phyloP scores from a whole-genome alignment of 2,113 vertebrate species.

The Raja brachyura region DNA sequence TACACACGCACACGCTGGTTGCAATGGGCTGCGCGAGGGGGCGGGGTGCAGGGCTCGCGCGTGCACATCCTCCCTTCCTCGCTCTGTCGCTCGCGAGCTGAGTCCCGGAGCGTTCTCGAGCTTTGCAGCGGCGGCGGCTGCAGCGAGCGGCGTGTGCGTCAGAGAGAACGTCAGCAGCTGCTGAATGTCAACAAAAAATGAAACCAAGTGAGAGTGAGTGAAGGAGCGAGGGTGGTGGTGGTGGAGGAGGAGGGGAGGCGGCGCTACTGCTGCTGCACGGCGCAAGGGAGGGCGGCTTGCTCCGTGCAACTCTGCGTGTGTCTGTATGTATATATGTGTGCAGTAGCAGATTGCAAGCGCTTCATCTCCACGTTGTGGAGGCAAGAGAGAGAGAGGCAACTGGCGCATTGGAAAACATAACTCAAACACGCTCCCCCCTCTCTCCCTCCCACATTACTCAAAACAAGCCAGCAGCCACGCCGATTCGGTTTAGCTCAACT shows the following conservation, averaged over 20 bases:
- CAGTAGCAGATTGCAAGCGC: slow-evolving; percentile 18
- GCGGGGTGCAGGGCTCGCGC: background rate
- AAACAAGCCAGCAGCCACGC: slow-evolving; percentile 27
- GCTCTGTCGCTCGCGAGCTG: background rate
- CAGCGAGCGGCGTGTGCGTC: slow-evolving; percentile 11
- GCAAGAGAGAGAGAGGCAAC: background rate
- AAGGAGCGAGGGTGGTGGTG: background rate
- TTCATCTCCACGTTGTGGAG: slow-evolving; percentile 14
- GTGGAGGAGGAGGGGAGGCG: background rate
- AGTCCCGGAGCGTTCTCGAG: background rate
- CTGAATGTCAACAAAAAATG: slow-evolving; percentile 37
- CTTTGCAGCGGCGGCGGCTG: too few species aligned
- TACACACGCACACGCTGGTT: too few species aligned
- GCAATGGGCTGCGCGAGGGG: too few species aligned
- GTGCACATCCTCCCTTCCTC: background rate
- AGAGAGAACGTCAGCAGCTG: slow-evolving; percentile 15
- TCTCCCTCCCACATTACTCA: background rate
- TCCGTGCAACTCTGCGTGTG: background rate
- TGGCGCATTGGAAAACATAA: slow-evolving; percentile 27
- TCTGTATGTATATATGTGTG: background rate
- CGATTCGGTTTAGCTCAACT: background rate
- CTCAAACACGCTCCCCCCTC: background rate
- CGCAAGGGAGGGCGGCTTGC: slow-evolving; percentile 11
- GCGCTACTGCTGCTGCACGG: background rate
- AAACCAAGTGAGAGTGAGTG: slow-evolving; percentile 16